A percentile compares a stretch with the other conserved stretches of the same genome.
phyloP scores from a whole-genome alignment of 2,888 invertebrate species.

The Diloba caeruleocephala region DNA sequence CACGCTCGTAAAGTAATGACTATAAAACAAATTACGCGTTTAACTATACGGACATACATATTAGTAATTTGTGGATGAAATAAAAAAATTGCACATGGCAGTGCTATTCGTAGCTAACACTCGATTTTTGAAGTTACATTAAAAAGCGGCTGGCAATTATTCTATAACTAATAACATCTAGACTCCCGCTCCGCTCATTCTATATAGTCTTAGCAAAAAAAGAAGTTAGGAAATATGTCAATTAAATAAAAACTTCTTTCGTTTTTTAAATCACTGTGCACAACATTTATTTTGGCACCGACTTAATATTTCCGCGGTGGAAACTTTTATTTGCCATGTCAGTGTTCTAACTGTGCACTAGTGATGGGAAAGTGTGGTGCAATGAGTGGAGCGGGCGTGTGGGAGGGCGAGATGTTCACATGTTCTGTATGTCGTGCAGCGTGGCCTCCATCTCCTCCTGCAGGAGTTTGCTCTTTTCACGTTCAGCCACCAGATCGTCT shows the following conservation, averaged over 20 bases:
- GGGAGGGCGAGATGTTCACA: slow-evolving; percentile 91
- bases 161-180: slow-evolving; percentile 83
- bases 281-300: slow-evolving; percentile 36
- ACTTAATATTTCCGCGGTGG: slow-evolving; percentile 50
- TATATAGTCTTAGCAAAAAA: slow-evolving; percentile 43
- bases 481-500: slow-evolving; percentile 98
- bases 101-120: slow-evolving; percentile 86
- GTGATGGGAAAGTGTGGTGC: slow-evolving; percentile 32
- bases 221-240: slow-evolving; percentile 42
- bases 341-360: slow-evolving; percentile 48
- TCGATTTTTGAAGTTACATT: slow-evolving; percentile 79
- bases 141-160: slow-evolving; percentile 88
- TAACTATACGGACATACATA: slow-evolving; percentile 73
- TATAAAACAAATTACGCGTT: slow-evolving; percentile 78
- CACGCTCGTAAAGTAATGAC: slow-evolving; percentile 80
- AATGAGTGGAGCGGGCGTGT: slow-evolving; percentile 56
- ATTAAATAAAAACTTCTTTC: slow-evolving; percentile 50
- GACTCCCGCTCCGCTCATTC: slow-evolving; percentile 74
- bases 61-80: slow-evolving; percentile 76
- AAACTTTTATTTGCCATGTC: slow-evolving; percentile 46
- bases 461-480: slow-evolving; percentile 98
- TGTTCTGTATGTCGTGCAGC: slow-evolving; percentile 99
- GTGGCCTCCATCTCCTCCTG: slow-evolving; percentile 99
- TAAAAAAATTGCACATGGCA: slow-evolving; percentile 86
- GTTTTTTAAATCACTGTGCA: slow-evolving; percentile 34